Evolutionary conservation across 1,140 invertebrate genomes (phyloP).

Genomic region (Centruroides vittatus): DNA sequence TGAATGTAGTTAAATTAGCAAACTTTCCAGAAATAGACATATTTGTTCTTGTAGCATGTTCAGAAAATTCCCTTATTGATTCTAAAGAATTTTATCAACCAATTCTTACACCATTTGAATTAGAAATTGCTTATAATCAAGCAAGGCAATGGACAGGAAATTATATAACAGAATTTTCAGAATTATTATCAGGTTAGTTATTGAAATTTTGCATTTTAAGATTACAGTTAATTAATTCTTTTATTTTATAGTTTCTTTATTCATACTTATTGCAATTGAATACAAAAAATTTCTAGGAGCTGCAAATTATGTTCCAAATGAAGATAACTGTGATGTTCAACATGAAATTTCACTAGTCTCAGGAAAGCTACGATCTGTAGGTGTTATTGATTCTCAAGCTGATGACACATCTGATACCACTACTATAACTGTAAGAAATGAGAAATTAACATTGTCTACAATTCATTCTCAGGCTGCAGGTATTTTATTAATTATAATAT

Average conservation of each 20-base stretch:
- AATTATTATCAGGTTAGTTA: slow-evolving; percentile 47
- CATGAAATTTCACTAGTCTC: slow-evolving; percentile 24
- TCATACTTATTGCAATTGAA: neutral
- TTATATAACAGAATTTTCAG: slow-evolving; percentile 59
- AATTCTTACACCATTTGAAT: slow-evolving; percentile 78
- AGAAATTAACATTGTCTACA: slow-evolving; percentile 4
- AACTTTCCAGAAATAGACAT: slow-evolving; percentile 87
- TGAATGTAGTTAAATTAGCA: slow-evolving; percentile 79
- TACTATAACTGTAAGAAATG: slow-evolving; percentile 1
- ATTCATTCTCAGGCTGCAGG: slow-evolving; percentile 10
- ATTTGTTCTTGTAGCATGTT: slow-evolving; percentile 78
- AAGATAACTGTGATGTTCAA: neutral
- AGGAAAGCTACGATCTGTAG: slow-evolving; percentile 21
- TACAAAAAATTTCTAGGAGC: slow-evolving; percentile 1
- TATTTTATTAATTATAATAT: neutral
- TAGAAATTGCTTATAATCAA: slow-evolving; percentile 69
- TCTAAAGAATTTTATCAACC: slow-evolving; percentile 76
- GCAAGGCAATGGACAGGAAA: slow-evolving; percentile 40
- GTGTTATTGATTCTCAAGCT: slow-evolving; percentile 8
- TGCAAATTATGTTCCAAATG: slow-evolving; percentile 3
- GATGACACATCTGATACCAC: neutral
- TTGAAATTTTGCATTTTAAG: slow-evolving; percentile 2
- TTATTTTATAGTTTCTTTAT: neutral
- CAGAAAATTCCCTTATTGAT: slow-evolving; percentile 66
- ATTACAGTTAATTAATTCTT: neutral